These are phyloP conservation scores for Falco concolor DNA, from an alignment of 2,797 vertebrate genomes.

Conservation along the genomic window DNA sequence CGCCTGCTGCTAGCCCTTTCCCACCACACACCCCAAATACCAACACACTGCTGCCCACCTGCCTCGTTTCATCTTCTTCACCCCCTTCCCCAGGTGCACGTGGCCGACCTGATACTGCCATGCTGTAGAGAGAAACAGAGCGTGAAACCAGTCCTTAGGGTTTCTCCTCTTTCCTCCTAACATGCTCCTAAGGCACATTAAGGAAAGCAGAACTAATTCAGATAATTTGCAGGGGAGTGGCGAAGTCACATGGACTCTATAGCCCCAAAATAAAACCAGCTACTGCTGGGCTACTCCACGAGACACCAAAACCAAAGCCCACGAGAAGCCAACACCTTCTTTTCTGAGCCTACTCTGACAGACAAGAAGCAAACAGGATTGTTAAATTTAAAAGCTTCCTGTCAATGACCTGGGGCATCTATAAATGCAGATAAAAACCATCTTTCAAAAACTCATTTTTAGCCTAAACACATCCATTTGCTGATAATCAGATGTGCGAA, in stretches of 20 bases:
- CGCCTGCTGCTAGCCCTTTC: not conserved
- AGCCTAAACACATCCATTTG: not conserved
- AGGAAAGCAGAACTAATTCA: not conserved
- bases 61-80: not conserved
- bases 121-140: not conserved
- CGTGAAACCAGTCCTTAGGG: not conserved
- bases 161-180: not conserved
- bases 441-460: not conserved
- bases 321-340: not conserved
- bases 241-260: not conserved
- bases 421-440: not conserved
- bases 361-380: not conserved
- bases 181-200: not conserved
- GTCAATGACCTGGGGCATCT: conserved; percentile 11
- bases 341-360: not conserved
- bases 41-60: fast-evolving
- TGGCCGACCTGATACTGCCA: not conserved
- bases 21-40: not conserved
- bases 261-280: conserved; percentile 7
- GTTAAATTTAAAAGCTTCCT: conserved; percentile 46
- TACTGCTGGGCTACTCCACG: not conserved
- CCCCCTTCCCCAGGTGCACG: not conserved
- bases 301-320: conserved; percentile 19
- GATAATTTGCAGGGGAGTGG: not conserved
- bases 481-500: not conserved